A percentile compares a stretch with the other conserved stretches of the same genome.
Conservation (phyloP, 1,140 invertebrate species). For the Brachionus calyciflorus region DNA sequence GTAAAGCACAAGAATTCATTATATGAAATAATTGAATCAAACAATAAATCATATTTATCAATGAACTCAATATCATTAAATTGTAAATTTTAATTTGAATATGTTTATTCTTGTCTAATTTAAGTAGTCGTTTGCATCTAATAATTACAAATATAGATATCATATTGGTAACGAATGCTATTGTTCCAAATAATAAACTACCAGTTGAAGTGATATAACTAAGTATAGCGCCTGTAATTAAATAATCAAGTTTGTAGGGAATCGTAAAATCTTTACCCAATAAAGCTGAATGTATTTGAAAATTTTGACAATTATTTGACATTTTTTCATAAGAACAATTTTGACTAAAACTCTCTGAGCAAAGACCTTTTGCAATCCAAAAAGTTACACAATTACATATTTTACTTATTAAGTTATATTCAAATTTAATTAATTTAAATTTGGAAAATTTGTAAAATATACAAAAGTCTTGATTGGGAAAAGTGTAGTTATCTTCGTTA, state of each 20-base stretch:
- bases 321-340: neutral
- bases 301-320: neutral
- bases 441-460: neutral
- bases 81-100: neutral
- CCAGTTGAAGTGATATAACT: neutral
- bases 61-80: neutral
- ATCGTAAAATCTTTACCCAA: neutral
- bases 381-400: neutral
- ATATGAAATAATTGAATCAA: neutral
- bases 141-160: neutral
- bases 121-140: neutral
- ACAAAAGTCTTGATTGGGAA: neutral
- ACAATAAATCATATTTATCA: neutral
- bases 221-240: neutral
- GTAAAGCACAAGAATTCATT: neutral
- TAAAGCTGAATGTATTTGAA: neutral
- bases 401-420: neutral
- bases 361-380: neutral
- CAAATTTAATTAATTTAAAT: constrained; percentile 3
- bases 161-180: neutral
- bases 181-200: neutral
- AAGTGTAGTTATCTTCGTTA: neutral
- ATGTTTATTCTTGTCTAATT: neutral
- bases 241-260: neutral
- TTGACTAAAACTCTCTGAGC: neutral